Base-by-base conservation (phyloP, 2,113 vertebrate species). In the Neogobius melanostomus region DNA sequence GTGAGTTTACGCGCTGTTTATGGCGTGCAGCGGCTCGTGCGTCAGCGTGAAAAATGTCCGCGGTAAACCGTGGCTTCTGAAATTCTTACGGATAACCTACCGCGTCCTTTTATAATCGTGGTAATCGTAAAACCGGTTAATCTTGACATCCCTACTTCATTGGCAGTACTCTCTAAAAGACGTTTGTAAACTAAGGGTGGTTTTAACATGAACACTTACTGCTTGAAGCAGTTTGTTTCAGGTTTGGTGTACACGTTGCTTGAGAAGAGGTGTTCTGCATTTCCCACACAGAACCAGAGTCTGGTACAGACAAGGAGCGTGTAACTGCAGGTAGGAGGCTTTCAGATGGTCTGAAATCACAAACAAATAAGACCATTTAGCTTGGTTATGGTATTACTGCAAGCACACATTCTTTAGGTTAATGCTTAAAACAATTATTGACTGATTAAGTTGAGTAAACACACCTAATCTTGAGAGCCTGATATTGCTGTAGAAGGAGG, bases 251-350 rank as follows among this genome's bases (percentile, higher is more conserved):
- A 93, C 95, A 95, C 85, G 95, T 89, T 49, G 95, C 92, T 69
- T 97, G 97, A 78, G 96, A 93, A 59, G 96, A 88, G 9, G 93
- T 43, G 76, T 95, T 94, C 82, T 98, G 96, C 86, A 97, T 95
- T 86, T 99, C 98, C 98, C 98, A 99, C 81, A 99, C 95, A 74
- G 98, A 98, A 77, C 93, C 93, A 66, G 95, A 94, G 82, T 99
- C 98, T 81, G 95, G 93, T 84, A 98, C 96, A 43, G 97, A 94
- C 86, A 98, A 89, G 84, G 96, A 93, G 42, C 96, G 95, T 47
- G 96, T 95, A 71, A 98, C 95, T 60, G 98, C 93, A 47, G 97
- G 95, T 90, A 97, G 94, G 88, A 94, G 92, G 84, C 91, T 96
- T 74, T 99, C 98, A 50, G 96, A 95, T 68, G 96, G 91, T 92